Base-by-base conservation (phyloP, 2,797 vertebrate genomes). In the Micromesistius poutassou region DNA sequence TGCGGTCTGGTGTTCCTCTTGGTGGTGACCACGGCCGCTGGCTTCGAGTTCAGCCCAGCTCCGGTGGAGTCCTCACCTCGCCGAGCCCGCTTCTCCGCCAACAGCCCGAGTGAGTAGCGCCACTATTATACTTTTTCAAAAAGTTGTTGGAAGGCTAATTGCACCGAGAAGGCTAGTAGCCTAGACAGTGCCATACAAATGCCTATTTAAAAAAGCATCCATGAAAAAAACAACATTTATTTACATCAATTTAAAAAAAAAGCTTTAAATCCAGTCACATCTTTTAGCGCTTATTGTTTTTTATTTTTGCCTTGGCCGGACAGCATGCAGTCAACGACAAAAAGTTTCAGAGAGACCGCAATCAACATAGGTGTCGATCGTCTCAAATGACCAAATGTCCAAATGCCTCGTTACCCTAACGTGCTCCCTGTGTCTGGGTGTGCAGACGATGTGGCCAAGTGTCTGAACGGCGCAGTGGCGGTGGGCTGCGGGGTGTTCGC, bases 401-500 rank as follows among this genome's bases (percentile, higher is more conserved):
- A n/a, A n/a, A n/a, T n/a, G 8, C 55, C 55, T 8, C 55, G 7
- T 25, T 8, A 6, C 46, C 19, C 1, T 50, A 12, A 42, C 9
- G 40, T 2, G 0, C 10, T 50, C 14, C 16, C 6, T 75, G 74
- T 30, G 73, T 74, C 19, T 77, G 22, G 71, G 14, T 35, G 46
- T 87, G 30, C 89, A 98, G 97, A 91, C 5, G 98, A 99, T 80
- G 96, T 99, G 76, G 91, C 97, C 66, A 94, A 95, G 35, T 99
- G 98, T 85, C 86, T 99, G 81, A 97, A 92, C 75, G 93, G 92
- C 0, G 96, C 97, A 0, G 93, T 97, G 9, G 93, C 96, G 13
- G 97, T 97, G 50, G 98, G 98, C 85, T 99, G 98, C 0, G 96
- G 95, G 0, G 96, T 96, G 78, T 99, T 99, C 73, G 97, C 95